Conservation (phyloP, 2,113 vertebrate species). For the Gymnorhina tibicen region DNA sequence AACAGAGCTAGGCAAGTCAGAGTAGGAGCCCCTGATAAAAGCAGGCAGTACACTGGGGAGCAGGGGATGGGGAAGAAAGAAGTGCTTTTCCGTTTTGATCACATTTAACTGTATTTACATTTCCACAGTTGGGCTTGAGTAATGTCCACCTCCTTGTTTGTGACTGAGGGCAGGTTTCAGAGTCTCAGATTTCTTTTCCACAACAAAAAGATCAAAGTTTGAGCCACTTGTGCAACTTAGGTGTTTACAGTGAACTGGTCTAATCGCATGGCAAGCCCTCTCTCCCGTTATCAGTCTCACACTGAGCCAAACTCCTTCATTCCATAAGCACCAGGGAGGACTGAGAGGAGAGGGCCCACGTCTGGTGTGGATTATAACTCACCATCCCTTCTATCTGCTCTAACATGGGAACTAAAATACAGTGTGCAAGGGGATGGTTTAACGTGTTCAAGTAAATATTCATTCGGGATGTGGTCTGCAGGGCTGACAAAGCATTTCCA, state of each 20-base stretch:
- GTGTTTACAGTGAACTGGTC: constrained; percentile 59
- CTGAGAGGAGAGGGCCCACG: background rate
- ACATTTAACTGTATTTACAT: constrained; percentile 21
- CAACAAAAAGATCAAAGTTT: constrained; percentile 70
- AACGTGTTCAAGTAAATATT: background rate
- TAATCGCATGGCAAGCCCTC: constrained; percentile 29
- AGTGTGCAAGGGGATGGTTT: background rate
- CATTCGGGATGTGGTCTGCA: background rate
- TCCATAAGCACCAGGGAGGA: background rate
- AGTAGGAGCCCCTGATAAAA: background rate
- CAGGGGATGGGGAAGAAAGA: background rate
- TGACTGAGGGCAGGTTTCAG: constrained; percentile 34
- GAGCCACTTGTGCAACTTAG: constrained; percentile 57
- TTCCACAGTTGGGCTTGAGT: constrained; percentile 13
- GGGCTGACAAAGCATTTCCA: background rate
- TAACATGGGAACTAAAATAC: background rate
- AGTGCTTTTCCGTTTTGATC: background rate
- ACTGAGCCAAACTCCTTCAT: background rate
- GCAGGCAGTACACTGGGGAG: background rate
- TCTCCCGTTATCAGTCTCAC: constrained; percentile 15
- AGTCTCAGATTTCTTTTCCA: constrained; percentile 53
- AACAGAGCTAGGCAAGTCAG: background rate
- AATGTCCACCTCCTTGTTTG: constrained; percentile 44
- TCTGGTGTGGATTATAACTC: background rate
- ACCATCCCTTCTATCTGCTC: background rate